A percentile compares a stretch with the other conserved stretches of the same genome.
These are phyloP conservation scores for Tribolium madens DNA, from an alignment of 1,140 invertebrate species.

Conservation along the genomic window DNA sequence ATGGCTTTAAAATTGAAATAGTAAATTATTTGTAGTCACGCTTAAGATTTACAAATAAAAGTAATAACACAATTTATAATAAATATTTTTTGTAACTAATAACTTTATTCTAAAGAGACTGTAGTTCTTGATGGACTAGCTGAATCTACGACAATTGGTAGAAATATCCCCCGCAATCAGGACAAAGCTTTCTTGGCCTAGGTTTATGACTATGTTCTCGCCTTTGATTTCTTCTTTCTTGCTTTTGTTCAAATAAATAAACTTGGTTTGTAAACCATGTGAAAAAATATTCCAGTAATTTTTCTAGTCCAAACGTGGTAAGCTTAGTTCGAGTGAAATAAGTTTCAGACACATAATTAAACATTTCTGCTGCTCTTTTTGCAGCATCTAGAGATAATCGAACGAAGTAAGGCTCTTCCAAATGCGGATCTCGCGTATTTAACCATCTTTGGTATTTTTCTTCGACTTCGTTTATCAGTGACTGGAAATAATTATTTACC, in stretches of 20 bases:
- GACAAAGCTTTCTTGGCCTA: background rate
- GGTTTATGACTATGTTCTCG: background rate
- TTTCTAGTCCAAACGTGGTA: background rate
- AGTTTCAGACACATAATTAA: background rate
- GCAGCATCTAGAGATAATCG: background rate
- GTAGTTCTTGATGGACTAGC: too few species aligned
- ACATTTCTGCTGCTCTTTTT: background rate
- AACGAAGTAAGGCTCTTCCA: slow-evolving; percentile 28
- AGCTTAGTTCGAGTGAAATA: background rate
- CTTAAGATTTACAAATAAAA: too few species aligned
- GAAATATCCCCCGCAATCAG: background rate
- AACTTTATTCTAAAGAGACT: too few species aligned
- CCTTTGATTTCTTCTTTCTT: background rate
- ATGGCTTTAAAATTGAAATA: too few species aligned
- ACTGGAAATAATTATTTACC: slow-evolving; percentile 47
- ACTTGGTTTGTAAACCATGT: slow-evolving; percentile 1
- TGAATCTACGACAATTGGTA: background rate
- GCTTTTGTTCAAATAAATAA: background rate
- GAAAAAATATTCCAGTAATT: background rate
- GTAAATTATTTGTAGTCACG: too few species aligned
- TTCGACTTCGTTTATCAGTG: slow-evolving; percentile 29
- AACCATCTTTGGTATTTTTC: slow-evolving; percentile 42
- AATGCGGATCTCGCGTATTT: slow-evolving; percentile 14
- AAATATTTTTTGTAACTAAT: too few species aligned
- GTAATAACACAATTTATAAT: too few species aligned